These are phyloP conservation scores for Ephialtes manifestator DNA, from an alignment of 2,888 invertebrate species.

Conservation along the genomic window DNA sequence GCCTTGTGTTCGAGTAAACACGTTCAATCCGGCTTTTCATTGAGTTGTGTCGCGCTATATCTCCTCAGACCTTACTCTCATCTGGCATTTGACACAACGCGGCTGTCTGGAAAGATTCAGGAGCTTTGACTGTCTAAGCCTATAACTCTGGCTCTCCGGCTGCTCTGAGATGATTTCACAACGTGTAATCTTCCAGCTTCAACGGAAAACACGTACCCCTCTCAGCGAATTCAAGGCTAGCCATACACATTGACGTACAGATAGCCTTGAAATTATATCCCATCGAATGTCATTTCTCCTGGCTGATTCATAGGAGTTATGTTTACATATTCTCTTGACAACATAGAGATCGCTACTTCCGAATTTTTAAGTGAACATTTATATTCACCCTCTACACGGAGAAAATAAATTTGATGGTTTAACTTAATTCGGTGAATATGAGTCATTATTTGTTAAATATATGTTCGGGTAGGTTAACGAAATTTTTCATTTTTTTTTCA, in stretches of 20 bases:
- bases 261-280: background rate
- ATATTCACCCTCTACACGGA: background rate
- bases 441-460: too few species aligned
- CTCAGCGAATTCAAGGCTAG: background rate
- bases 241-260: background rate
- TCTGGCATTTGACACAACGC: background rate
- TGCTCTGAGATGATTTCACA: slow-evolving; percentile 39
- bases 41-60: background rate
- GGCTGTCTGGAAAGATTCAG: background rate
- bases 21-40: background rate
- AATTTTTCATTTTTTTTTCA: too few species aligned
- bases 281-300: background rate
- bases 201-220: slow-evolving; percentile 23
- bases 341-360: background rate
- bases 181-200: slow-evolving; percentile 7
- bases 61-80: background rate
- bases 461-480: too few species aligned
- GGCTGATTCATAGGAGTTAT: background rate
- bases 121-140: background rate
- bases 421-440: too few species aligned
- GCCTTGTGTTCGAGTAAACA: background rate
- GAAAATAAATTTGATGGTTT: too few species aligned
- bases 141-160: slow-evolving; percentile 47
- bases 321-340: background rate
- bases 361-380: background rate